A percentile compares a stretch with the other conserved stretches of the same genome.
phyloP scores from a whole-genome alignment of 2,888 invertebrate species.

The Aplocera efformata region DNA sequence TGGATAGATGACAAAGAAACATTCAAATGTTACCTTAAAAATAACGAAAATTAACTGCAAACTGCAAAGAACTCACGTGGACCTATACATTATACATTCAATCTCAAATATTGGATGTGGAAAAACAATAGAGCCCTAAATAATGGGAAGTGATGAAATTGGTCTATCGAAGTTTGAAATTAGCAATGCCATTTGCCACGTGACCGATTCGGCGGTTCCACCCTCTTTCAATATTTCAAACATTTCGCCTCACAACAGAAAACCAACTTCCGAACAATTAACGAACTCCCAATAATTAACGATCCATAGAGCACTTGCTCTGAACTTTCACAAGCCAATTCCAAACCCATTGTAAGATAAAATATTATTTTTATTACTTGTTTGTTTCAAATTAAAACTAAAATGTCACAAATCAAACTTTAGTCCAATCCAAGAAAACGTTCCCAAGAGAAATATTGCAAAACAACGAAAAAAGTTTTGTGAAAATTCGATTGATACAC shows the following conservation, averaged over 20 bases:
- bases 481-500: constrained; percentile 48
- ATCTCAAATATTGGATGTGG: constrained; percentile 30
- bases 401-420: constrained; percentile 64
- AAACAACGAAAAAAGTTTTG: constrained; percentile 70
- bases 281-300: constrained; percentile 52
- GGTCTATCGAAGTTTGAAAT: constrained; percentile 38
- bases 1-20: constrained; percentile 5
- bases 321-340: constrained; percentile 29
- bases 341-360: constrained; percentile 25
- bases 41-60: too few species aligned
- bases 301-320: constrained; percentile 32
- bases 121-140: constrained; percentile 38
- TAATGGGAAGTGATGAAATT: constrained; percentile 39
- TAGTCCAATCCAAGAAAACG: constrained; percentile 75
- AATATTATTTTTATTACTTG: constrained; percentile 21
- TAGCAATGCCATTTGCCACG: constrained; percentile 46
- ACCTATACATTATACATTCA: constrained; percentile 14
- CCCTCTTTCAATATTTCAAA: constrained; percentile 61
- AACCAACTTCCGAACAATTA: constrained; percentile 58
- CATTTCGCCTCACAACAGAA: constrained; percentile 47
- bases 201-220: constrained; percentile 50
- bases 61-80: too few species aligned
- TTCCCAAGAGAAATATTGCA: constrained; percentile 66
- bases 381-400: constrained; percentile 33
- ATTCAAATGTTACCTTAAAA: not conserved